These are phyloP conservation scores for Vidua chalybeata DNA, from an alignment of 2,113 vertebrate species.

Conservation along the genomic window DNA sequence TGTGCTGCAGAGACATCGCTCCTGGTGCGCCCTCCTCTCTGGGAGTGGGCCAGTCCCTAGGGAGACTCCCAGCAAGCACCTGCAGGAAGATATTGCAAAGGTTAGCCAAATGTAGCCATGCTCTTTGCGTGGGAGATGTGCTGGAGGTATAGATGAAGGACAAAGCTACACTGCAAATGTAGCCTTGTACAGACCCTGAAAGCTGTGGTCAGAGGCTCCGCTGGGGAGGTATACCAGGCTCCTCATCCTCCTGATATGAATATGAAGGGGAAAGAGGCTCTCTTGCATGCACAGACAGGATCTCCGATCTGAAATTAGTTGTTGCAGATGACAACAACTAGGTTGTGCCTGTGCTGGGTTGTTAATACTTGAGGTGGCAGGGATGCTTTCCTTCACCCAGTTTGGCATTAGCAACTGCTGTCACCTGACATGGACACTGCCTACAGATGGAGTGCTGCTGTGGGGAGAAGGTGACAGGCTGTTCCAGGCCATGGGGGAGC, in stretches of 20 bases:
- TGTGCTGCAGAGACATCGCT: rapidly evolving
- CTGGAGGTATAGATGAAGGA: background rate
- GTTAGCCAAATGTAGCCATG: background rate
- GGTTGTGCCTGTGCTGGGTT: background rate
- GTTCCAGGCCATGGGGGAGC: rapidly evolving
- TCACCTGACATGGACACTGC: background rate
- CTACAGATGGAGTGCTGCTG: background rate
- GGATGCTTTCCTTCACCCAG: background rate
- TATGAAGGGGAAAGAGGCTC: background rate
- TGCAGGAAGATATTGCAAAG: background rate
- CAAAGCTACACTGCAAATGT: background rate
- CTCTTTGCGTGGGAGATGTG: background rate
- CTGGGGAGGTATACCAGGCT: background rate
- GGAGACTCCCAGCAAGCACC: background rate
- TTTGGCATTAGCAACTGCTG: background rate
- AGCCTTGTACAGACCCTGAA: background rate
- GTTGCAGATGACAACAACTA: background rate
- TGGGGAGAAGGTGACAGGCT: background rate
- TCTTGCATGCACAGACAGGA: background rate
- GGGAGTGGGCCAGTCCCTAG: rapidly evolving
- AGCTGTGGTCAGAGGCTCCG: background rate
- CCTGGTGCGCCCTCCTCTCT: background rate
- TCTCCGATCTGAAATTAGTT: background rate
- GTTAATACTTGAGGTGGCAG: background rate
- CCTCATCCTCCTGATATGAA: background rate